phyloP scores from a whole-genome alignment of 1,140 invertebrate species.

The Drosophila busckii region DNA sequence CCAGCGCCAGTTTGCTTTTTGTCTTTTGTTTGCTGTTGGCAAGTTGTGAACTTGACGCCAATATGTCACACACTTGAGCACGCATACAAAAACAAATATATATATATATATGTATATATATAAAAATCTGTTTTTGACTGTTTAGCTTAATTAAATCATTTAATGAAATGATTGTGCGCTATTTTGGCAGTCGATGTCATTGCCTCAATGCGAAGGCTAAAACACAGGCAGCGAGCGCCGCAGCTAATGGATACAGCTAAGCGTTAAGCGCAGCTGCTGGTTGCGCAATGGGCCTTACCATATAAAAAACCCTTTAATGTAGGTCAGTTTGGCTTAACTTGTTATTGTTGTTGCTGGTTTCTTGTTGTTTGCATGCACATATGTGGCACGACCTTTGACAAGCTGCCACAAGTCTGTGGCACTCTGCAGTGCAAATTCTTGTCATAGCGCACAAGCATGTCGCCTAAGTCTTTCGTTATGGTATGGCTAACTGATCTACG shows the following conservation, averaged over 20 bases:
- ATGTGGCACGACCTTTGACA: constrained; percentile 64
- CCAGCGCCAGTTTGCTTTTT: constrained; percentile 26
- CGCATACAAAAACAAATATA: not conserved
- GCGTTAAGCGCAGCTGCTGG: not conserved
- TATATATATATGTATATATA: not conserved
- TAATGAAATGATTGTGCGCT: constrained; percentile 76
- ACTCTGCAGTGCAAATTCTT: constrained; percentile 6
- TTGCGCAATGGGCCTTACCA: constrained; percentile 35
- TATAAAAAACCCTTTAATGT: constrained; percentile 38
- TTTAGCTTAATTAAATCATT: constrained; percentile 78
- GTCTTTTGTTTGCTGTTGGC: constrained; percentile 20
- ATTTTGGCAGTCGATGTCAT: constrained; percentile 63
- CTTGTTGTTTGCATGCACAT: constrained; percentile 43
- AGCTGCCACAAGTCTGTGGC: constrained; percentile 15
- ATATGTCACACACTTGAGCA: constrained; percentile 71
- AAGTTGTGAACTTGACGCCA: constrained; percentile 65
- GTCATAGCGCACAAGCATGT: constrained; percentile 29
- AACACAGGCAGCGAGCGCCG: not conserved
- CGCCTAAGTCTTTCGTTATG: constrained; percentile 33
- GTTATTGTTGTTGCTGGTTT: constrained; percentile 32
- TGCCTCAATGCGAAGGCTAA: constrained; percentile 71
- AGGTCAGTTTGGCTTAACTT: constrained; percentile 45
- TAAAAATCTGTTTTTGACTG: constrained; percentile 50
- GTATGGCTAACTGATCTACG: constrained; percentile 60
- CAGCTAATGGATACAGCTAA: constrained; percentile 1